Conservation (phyloP, 2,113 vertebrate species). For the Lasiurus cinereus region DNA sequence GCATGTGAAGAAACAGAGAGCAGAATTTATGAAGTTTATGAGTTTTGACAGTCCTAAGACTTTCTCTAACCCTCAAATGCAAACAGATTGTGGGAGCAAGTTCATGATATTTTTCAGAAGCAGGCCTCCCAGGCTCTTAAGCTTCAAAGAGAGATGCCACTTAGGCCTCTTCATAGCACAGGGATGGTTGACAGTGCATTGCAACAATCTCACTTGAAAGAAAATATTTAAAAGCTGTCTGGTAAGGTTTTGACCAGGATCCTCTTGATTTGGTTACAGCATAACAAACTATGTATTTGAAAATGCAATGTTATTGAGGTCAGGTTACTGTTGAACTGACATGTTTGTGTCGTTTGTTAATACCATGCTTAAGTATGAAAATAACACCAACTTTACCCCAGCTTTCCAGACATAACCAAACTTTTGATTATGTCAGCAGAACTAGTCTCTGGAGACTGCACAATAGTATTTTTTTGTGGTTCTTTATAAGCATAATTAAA, state of each 20-base stretch:
- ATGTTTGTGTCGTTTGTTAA: slow-evolving; percentile 48
- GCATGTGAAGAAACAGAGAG: background rate
- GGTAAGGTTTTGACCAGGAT: background rate
- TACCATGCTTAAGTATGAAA: background rate
- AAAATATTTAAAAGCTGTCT: background rate
- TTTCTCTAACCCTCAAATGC: background rate
- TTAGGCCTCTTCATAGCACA: background rate
- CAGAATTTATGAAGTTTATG: background rate
- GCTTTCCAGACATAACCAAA: slow-evolving; percentile 21
- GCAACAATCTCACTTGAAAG: background rate
- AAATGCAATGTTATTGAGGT: background rate
- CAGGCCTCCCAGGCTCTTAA: background rate
- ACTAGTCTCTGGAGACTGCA: background rate
- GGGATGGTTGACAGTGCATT: background rate
- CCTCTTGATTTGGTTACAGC: background rate
- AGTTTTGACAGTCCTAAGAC: background rate
- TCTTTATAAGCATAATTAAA: slow-evolving; percentile 41
- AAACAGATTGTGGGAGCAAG: background rate
- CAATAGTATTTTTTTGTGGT: background rate
- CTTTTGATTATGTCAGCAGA: background rate
- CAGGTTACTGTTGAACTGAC: background rate
- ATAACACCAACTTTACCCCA: background rate
- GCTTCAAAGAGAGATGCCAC: background rate
- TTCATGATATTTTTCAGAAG: background rate
- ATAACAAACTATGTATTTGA: background rate